These are phyloP conservation scores for Mobula birostris DNA, from an alignment of 2,113 vertebrate species.

Conservation along the genomic window DNA sequence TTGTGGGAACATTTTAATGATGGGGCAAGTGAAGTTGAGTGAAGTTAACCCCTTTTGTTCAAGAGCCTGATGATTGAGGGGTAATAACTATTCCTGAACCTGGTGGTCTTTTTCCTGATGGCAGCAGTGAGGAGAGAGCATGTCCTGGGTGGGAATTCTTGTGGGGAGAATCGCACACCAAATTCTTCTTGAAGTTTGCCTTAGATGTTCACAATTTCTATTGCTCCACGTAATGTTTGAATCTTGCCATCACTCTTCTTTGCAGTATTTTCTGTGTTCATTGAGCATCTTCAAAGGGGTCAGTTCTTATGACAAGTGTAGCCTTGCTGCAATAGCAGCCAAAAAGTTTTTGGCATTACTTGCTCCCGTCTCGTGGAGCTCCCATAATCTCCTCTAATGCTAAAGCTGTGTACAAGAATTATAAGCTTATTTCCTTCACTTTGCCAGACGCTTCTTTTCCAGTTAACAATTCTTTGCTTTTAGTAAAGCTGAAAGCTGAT, in stretches of 20 bases:
- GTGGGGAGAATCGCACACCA: neutral
- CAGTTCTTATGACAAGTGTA: neutral
- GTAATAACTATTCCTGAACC: too few relatives aligned
- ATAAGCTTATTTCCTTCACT: neutral
- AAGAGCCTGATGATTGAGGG: too few relatives aligned
- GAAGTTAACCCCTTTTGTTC: too few relatives aligned
- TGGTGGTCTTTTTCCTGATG: too few relatives aligned
- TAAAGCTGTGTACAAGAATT: neutral
- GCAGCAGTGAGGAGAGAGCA: too few relatives aligned
- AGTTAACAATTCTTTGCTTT: neutral
- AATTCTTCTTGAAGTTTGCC: neutral
- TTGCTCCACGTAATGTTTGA: too few relatives aligned
- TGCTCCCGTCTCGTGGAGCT: neutral
- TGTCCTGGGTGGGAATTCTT: neutral
- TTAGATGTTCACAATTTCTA: neutral
- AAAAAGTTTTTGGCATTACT: neutral
- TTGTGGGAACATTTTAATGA: too few relatives aligned
- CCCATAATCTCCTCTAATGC: neutral
- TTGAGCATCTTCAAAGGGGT: neutral
- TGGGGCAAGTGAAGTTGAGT: too few relatives aligned
- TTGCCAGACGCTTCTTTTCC: neutral
- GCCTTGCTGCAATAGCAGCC: neutral
- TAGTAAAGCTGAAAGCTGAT: neutral
- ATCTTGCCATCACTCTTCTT: neutral
- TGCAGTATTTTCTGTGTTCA: neutral